Conservation (phyloP, 2,113 vertebrate species). For the Podarcis raffonei region DNA sequence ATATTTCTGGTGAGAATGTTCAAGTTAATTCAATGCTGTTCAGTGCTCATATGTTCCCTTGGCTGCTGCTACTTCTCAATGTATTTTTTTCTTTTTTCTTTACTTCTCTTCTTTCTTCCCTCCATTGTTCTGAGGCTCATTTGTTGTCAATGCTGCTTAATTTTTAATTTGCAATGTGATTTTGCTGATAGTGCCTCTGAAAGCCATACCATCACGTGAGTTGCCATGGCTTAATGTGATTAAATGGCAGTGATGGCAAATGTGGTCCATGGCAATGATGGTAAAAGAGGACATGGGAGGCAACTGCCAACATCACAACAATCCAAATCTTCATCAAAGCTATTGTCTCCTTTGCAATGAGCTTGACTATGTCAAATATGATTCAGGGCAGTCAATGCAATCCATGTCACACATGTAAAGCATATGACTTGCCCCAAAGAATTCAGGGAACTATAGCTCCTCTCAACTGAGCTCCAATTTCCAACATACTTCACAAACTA, state of each 20-base stretch:
- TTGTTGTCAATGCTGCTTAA: not conserved
- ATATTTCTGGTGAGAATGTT: not conserved
- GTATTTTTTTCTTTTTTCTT: conserved; percentile 10
- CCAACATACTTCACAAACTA: too few relatives aligned
- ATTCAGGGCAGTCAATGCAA: too few relatives aligned
- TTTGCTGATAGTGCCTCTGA: not conserved
- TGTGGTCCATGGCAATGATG: not conserved
- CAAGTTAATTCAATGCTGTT: not conserved
- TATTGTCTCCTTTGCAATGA: too few relatives aligned
- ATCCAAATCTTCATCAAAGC: not conserved
- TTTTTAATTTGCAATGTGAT: not conserved
- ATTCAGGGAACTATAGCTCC: too few relatives aligned
- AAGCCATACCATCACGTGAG: not conserved
- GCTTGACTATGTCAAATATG: not conserved
- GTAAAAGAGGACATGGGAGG: not conserved
- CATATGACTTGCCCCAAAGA: too few relatives aligned
- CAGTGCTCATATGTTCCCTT: not conserved
- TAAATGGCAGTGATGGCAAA: not conserved
- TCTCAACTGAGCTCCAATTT: too few relatives aligned
- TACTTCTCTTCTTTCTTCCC: not conserved
- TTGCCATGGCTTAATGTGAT: not conserved
- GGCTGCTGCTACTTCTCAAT: not conserved
- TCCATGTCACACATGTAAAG: too few relatives aligned
- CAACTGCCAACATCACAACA: not conserved
- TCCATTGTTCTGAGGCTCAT: conserved; percentile 2